Evolutionary conservation across 2,113 vertebrate species (phyloP), one percentile per base, ranked within the genome.

Genomic region (Pteruthius melanotis): DNA sequence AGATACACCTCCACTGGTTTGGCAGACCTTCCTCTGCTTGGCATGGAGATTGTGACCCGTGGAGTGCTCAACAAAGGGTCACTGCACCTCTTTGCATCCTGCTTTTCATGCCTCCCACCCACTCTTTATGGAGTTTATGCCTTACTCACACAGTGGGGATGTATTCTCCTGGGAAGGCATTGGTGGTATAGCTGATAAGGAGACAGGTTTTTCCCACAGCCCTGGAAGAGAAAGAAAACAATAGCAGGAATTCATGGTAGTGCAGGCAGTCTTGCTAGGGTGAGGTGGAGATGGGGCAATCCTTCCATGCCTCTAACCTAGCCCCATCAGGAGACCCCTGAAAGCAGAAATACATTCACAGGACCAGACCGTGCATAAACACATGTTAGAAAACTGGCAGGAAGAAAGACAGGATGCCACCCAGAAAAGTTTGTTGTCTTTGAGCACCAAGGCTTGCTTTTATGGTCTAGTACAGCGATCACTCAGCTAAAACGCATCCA

Each of bases 161-260:
- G 97, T 99, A 99, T 96, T 99, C 99, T 92, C 99, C 99, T 0
- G 99, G 99, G 97, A 99, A 99, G 93, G 99, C 99, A 95, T 99
- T 99, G 96, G 99, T 99, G 97, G 99, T 99, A 54, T 99, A 99
- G 97, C 99, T 99, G 97, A 99, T 99, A 83, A 99, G 99, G 35
- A 99, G 99, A 89, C 99, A 99, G 91, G 99, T 99, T 98, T 99
- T 99, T 93, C 99, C 99, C 97, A 99, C 99, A 84, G 99, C 99
- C 97, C 99, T 99, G 97, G 44, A 98, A 97, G 61, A 96, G 65
- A 97, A 81, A 80, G 83, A 37, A 78, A 47, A 40, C 33, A 26
- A 65, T 6, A 39, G 7, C 13, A 70, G 33, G 35, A 60, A 74
- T 42, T 77, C 20, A 22, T n/a, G 28, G 47, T 24, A 74, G 39